phyloP scores from a whole-genome alignment of 1,140 invertebrate genomes.

The Ridgeia piscesae region DNA sequence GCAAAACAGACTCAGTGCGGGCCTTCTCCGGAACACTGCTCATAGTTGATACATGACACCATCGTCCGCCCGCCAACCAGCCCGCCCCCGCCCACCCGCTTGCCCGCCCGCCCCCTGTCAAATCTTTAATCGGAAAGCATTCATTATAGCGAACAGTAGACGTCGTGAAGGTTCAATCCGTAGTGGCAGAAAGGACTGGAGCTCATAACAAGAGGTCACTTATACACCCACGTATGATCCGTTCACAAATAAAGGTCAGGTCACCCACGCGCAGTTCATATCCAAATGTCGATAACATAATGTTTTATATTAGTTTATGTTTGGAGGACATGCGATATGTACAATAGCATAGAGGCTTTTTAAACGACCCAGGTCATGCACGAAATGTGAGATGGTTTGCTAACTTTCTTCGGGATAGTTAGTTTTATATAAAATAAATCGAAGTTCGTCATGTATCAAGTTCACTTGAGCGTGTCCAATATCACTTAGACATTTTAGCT shows the following conservation, averaged over 20 bases:
- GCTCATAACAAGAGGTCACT: background rate
- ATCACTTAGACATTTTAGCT: no score
- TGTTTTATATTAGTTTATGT: background rate
- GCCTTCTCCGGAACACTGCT: no score
- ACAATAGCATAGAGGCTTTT: background rate
- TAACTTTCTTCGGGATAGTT: no score
- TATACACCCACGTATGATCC: background rate
- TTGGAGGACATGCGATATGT: background rate
- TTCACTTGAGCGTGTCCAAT: no score
- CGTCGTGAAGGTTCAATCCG: no score
- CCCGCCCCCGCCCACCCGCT: no score
- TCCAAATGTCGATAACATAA: background rate
- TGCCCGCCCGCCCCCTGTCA: no score
- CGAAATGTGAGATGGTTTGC: background rate
- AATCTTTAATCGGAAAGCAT: background rate
- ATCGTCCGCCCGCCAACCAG: no score
- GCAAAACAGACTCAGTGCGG: no score
- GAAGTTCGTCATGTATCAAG: no score
- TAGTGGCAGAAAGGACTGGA: background rate
- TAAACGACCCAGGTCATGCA: background rate
- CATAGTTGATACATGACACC: no score
- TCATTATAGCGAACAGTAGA: background rate
- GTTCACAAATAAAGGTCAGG: background rate
- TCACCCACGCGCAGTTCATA: background rate
- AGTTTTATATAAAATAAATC: no score